A percentile compares a stretch with the other conserved stretches of the same genome.
phyloP scores from a whole-genome alignment of 2,888 invertebrate species.

The Argyresthia goedartella region DNA sequence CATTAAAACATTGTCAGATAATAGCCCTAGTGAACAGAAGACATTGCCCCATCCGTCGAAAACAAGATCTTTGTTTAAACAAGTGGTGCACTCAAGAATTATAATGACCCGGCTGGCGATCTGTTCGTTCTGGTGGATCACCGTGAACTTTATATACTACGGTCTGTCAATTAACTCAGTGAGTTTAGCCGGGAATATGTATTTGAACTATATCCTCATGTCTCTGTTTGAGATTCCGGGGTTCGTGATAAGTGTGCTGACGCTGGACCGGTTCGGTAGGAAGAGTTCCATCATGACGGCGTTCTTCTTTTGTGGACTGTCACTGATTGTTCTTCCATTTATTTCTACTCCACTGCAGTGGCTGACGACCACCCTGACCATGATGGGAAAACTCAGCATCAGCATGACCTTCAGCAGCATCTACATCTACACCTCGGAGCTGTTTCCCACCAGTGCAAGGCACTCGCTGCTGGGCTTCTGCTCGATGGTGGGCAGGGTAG shows the following conservation, averaged over 20 bases:
- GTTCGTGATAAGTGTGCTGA: slow-evolving; percentile 66
- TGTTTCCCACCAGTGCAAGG: slow-evolving; percentile 80
- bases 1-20: slow-evolving; percentile 53
- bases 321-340: slow-evolving; percentile 72
- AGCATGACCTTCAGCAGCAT: slow-evolving; percentile 77
- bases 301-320: slow-evolving; percentile 68
- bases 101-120: slow-evolving; percentile 67
- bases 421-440: slow-evolving; percentile 80
- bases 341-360: slow-evolving; percentile 51
- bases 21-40: too few relatives aligned
- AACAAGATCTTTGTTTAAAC: background rate
- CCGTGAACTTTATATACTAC: slow-evolving; percentile 84
- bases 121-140: slow-evolving; percentile 85
- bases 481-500: slow-evolving; percentile 81
- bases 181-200: slow-evolving; percentile 79
- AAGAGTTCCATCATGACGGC: slow-evolving; percentile 70
- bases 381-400: slow-evolving; percentile 76
- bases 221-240: slow-evolving; percentile 76
- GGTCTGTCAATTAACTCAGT: slow-evolving; percentile 85
- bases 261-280: slow-evolving; percentile 71
- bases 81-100: slow-evolving; percentile 38
- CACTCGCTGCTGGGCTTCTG: slow-evolving; percentile 78
- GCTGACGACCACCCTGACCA: slow-evolving; percentile 58
- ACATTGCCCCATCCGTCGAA: background rate
- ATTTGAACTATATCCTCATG: slow-evolving; percentile 80